These are phyloP conservation scores for Phalacrocorax aristotelis DNA, from an alignment of 2,113 vertebrate genomes.

Conservation along the genomic window DNA sequence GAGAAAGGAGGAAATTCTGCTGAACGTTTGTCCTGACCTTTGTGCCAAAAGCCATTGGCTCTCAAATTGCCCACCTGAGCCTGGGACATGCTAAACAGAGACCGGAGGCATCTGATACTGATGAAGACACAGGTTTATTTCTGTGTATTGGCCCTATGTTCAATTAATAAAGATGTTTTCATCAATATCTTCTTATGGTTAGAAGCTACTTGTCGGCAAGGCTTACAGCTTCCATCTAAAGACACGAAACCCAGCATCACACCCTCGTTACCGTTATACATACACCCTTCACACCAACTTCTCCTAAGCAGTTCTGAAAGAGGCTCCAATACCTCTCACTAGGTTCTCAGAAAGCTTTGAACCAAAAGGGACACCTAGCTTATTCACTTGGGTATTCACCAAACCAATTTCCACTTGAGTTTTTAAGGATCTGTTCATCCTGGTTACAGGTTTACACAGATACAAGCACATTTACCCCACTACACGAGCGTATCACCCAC, in stretches of 20 bases:
- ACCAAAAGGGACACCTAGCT: neutral
- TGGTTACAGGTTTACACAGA: neutral
- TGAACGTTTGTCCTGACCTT: neutral
- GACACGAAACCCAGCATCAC: no score
- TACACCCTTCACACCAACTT: neutral
- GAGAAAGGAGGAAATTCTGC: neutral
- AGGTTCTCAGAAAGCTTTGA: neutral
- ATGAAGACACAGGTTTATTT: neutral
- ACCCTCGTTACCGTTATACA: rapidly evolving
- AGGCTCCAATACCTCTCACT: neutral
- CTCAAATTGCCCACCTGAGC: neutral
- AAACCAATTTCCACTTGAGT: neutral
- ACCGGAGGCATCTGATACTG: rapidly evolving
- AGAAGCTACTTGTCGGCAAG: neutral
- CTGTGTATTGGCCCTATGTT: neutral
- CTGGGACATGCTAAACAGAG: neutral
- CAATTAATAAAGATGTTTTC: neutral
- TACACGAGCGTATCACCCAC: neutral
- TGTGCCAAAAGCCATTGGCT: neutral
- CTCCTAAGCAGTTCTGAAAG: neutral
- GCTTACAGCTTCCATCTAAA: neutral
- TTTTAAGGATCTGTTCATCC: neutral
- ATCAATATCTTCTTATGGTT: no score
- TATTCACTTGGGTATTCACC: neutral
- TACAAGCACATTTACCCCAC: neutral